These are phyloP conservation scores for Myathropa florea DNA, from an alignment of 2,888 invertebrate genomes.

Conservation along the genomic window DNA sequence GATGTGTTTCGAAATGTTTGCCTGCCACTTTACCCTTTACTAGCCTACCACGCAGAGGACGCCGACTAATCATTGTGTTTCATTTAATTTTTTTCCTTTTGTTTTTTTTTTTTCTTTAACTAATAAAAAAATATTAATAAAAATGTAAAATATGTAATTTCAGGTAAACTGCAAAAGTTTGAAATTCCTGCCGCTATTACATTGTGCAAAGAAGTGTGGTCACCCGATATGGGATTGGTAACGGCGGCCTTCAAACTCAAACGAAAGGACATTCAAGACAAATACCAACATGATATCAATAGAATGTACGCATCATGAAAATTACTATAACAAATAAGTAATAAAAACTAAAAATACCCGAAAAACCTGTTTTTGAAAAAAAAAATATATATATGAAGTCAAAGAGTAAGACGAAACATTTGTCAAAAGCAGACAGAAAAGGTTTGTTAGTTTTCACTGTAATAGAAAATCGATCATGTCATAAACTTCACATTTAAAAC, in stretches of 20 bases:
- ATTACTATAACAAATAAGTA: constrained; percentile 74
- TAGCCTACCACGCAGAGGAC: too few species aligned
- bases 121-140: neutral
- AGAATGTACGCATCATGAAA: constrained; percentile 96
- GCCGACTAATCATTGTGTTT: too few species aligned
- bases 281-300: constrained; percentile 95
- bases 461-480: neutral
- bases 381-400: neutral
- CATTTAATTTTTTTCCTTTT: too few species aligned
- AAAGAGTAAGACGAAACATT: neutral
- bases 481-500: neutral
- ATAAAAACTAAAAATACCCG: constrained; percentile 47
- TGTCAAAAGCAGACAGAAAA: neutral
- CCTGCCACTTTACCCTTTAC: too few species aligned
- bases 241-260: constrained; percentile 99
- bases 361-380: constrained; percentile 1
- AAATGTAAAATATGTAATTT: neutral
- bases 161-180: constrained; percentile 94
- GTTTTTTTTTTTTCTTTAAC: neutral
- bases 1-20: too few species aligned
- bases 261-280: constrained; percentile 96
- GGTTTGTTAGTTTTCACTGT: neutral
- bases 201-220: constrained; percentile 96
- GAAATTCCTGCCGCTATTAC: constrained; percentile 95
- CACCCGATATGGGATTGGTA: constrained; percentile 97